phyloP scores from a whole-genome alignment of 2,888 invertebrate genomes.

The Nephrocerus scutellatus region DNA sequence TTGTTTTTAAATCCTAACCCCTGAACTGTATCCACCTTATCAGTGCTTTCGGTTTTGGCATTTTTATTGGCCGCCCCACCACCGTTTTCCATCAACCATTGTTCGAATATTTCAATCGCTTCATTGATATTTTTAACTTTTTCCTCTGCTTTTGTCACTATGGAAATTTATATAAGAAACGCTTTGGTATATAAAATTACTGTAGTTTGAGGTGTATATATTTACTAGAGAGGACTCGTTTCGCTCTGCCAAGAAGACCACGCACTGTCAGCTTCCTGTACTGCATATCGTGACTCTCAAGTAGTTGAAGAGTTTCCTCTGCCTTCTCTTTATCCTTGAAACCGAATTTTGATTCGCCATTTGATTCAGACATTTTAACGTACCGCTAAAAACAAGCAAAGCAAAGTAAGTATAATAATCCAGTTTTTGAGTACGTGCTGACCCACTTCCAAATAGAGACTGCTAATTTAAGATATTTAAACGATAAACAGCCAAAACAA shows the following conservation, averaged over 20 bases:
- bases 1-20: slow-evolving; percentile 73
- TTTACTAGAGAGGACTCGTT: slow-evolving; percentile 50
- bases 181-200: slow-evolving; percentile 3
- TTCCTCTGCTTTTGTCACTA: slow-evolving; percentile 64
- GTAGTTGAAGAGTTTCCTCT: slow-evolving; percentile 56
- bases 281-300: slow-evolving; percentile 58
- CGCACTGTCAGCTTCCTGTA: slow-evolving; percentile 60
- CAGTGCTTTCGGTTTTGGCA: slow-evolving; percentile 50
- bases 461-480: no score
- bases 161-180: slow-evolving; percentile 19
- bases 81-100: slow-evolving; percentile 56
- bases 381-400: no score
- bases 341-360: slow-evolving; percentile 58
- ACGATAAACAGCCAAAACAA: no score
- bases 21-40: slow-evolving; percentile 58
- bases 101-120: slow-evolving; percentile 61
- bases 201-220: slow-evolving; percentile 15
- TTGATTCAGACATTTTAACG: slow-evolving; percentile 33
- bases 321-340: slow-evolving; percentile 68
- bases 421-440: no score
- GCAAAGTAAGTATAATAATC: no score
- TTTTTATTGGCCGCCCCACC: slow-evolving; percentile 43
- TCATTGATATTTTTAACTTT: slow-evolving; percentile 63
- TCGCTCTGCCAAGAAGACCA: slow-evolving; percentile 54
- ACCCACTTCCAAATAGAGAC: no score